phyloP scores from a whole-genome alignment of 2,888 invertebrate species.

The Drosophila anomalata region DNA sequence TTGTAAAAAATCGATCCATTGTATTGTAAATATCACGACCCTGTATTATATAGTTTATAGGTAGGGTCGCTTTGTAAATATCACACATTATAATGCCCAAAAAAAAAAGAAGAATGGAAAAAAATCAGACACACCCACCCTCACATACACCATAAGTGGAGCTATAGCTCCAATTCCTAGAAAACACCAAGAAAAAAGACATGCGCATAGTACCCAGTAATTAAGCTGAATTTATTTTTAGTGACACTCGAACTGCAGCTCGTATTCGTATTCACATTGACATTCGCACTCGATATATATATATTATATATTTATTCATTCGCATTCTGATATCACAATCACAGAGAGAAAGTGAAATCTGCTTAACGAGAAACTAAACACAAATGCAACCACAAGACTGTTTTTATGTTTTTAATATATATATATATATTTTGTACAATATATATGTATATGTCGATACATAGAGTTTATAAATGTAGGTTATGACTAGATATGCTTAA shows the following conservation, averaged over 20 bases:
- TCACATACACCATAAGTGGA: conserved; percentile 21
- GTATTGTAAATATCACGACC: conserved; percentile 29
- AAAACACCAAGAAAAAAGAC: conserved; percentile 69
- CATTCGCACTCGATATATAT: conserved; percentile 27
- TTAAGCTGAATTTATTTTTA: conserved; percentile 74
- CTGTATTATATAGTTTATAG: conserved; percentile 34
- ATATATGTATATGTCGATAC: conserved; percentile 21
- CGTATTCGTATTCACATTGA: conserved; percentile 24
- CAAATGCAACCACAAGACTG: conserved; percentile 84
- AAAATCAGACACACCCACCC: conserved; percentile 1
- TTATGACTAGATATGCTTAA: conserved; percentile 26
- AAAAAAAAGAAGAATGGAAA: neutral
- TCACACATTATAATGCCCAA: conserved; percentile 10
- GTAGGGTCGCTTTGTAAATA: conserved; percentile 38
- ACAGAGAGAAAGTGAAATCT: conserved; percentile 39
- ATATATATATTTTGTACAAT: conserved; percentile 24
- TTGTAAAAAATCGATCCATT: conserved; percentile 1
- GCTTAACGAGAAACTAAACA: conserved; percentile 75
- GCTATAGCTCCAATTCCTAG: conserved; percentile 38
- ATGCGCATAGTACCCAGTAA: conserved; percentile 73
- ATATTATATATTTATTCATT: conserved; percentile 58
- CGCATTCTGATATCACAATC: conserved; percentile 55
- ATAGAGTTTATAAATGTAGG: conserved; percentile 12
- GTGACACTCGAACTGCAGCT: conserved; percentile 32
- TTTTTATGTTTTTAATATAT: conserved; percentile 59